These are phyloP conservation scores for Theropithecus gelada DNA, from an alignment of 2,113 vertebrate genomes.

Conservation along the genomic window DNA sequence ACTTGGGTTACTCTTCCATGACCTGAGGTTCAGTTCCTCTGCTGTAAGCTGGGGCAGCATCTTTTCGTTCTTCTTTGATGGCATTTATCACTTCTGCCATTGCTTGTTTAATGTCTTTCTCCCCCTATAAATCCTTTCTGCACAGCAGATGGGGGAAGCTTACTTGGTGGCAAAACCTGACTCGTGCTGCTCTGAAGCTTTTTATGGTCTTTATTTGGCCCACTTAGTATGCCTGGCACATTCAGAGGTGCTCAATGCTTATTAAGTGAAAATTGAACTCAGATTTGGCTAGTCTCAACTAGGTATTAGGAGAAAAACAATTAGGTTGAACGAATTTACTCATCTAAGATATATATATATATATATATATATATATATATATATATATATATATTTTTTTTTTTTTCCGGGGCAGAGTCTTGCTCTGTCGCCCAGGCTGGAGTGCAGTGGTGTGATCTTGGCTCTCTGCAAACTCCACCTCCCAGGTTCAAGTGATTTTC, in stretches of 20 bases:
- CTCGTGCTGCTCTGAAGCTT: background rate
- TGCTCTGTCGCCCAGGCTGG: too few relatives aligned
- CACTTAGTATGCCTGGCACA: background rate
- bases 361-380: too few relatives aligned
- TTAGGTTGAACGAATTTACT: background rate
- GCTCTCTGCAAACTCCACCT: too few relatives aligned
- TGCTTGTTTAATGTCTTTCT: background rate
- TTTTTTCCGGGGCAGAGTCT: too few relatives aligned
- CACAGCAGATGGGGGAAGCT: background rate
- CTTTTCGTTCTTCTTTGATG: background rate
- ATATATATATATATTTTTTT: too few relatives aligned
- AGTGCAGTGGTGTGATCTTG: too few relatives aligned
- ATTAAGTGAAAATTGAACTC: background rate
- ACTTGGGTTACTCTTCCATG: background rate
- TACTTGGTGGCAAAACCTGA: background rate
- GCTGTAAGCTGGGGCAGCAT: background rate
- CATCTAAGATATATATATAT: background rate
- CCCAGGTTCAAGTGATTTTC: too few relatives aligned
- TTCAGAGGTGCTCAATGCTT: background rate
- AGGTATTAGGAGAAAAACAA: background rate
- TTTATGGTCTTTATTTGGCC: background rate
- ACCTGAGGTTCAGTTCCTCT: background rate
- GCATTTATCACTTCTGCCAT: background rate
- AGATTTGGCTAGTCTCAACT: background rate
- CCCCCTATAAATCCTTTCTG: fast-evolving